Percentiles rank a stretch among this genome's conserved stretches.
phyloP scores from a whole-genome alignment of 2,888 invertebrate species.

The Leucophenga maculata region DNA sequence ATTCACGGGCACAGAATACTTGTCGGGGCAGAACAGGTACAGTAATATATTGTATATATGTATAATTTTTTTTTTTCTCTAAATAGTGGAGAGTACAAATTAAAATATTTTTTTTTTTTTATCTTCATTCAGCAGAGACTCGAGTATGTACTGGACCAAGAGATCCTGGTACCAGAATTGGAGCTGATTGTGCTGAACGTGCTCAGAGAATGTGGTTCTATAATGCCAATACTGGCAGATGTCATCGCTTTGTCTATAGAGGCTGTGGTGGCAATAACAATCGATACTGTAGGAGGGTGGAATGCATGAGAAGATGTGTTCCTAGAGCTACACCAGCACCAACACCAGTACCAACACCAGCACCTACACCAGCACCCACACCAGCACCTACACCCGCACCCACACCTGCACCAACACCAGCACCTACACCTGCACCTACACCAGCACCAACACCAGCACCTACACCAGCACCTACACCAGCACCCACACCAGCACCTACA shows the following conservation, averaged over 20 bases:
- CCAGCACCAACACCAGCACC: no score
- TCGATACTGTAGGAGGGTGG: conserved; percentile 25
- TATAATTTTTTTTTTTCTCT: not conserved
- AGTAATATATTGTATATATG: not conserved
- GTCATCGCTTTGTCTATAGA: conserved; percentile 1
- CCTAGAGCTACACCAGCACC: not conserved
- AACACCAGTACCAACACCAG: no score
- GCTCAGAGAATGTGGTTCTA: conserved; percentile 6
- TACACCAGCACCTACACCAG: no score
- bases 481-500: no score
- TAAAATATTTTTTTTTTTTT: not conserved
- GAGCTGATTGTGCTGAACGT: not conserved
- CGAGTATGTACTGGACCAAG: not conserved
- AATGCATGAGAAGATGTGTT: not conserved
- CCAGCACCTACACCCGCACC: no score
- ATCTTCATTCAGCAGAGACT: not conserved
- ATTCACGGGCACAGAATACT: not conserved
- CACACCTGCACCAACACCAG: no score
- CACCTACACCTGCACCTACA: no score
- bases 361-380: no score
- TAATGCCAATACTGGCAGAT: not conserved
- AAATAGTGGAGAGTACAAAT: no score
- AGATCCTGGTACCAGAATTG: not conserved
- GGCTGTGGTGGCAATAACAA: conserved; percentile 33
- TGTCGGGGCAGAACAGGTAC: conserved; percentile 8